These are phyloP conservation scores for Platichthys flesus DNA, from an alignment of 2,113 vertebrate genomes.

Conservation along the genomic window DNA sequence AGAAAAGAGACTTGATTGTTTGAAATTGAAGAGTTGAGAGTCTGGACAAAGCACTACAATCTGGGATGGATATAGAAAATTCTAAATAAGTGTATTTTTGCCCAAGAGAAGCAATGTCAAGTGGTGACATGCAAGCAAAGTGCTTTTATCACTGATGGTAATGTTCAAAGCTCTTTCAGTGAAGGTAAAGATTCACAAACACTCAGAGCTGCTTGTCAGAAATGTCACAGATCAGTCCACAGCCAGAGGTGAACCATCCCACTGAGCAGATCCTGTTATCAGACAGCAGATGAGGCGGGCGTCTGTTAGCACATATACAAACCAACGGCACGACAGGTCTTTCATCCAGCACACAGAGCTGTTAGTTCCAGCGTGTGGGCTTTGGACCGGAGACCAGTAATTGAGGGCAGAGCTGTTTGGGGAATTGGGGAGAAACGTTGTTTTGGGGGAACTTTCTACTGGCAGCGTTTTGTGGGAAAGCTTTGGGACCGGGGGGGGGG, in stretches of 20 bases:
- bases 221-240: conserved; percentile 6
- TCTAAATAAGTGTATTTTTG: background rate
- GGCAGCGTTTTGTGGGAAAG: conserved; percentile 29
- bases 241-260: background rate
- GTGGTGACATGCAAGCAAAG: background rate
- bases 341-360: conserved; percentile 25
- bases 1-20: background rate
- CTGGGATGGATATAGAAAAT: no score
- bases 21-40: conserved; percentile 14
- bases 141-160: conserved; percentile 31
- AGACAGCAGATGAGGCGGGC: conserved; percentile 31
- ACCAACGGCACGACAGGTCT: background rate
- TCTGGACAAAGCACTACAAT: no score
- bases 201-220: conserved; percentile 11
- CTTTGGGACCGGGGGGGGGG: conserved; percentile 12
- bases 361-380: conserved; percentile 4
- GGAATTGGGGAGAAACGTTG: conserved; percentile 21
- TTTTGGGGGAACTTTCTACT: conserved; percentile 33
- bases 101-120: background rate
- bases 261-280: conserved; percentile 30
- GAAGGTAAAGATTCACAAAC: conserved; percentile 31
- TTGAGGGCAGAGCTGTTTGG: conserved; percentile 25
- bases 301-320: conserved; percentile 51
- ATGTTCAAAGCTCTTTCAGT: conserved; percentile 12
- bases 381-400: conserved; percentile 29